These are phyloP conservation scores for Hoplostethus mediterraneus DNA, from an alignment of 2,797 vertebrate genomes.

Conservation along the genomic window DNA sequence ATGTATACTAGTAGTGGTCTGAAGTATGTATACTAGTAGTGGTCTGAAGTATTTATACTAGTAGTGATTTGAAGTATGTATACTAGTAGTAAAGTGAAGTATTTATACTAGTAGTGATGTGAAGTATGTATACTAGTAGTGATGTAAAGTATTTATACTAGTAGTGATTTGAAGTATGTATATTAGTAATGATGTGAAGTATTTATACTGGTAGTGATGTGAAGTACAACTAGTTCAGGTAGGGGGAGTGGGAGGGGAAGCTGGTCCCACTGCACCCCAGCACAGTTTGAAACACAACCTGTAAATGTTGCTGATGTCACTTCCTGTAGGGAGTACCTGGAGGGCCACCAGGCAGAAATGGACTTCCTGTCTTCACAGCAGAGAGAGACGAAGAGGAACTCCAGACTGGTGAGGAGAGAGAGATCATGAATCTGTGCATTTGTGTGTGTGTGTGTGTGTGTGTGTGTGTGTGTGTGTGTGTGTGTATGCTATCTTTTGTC, in stretches of 20 bases:
- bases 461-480: neutral
- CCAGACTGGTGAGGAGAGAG: conserved; percentile 90
- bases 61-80: too few species aligned
- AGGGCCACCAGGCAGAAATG: conserved; percentile 92
- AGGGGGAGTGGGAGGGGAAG: too few species aligned
- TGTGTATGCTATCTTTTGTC: too few species aligned
- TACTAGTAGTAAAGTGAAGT: neutral
- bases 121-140: too few species aligned
- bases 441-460: neutral
- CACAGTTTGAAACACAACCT: neutral
- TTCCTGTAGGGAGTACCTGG: conserved; percentile 87
- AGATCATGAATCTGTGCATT: neutral
- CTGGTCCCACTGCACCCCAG: too few species aligned
- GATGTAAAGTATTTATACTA: too few species aligned
- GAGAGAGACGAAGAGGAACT: conserved; percentile 91
- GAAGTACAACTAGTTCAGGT: too few species aligned
- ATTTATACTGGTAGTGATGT: too few species aligned
- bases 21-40: conserved; percentile 77
- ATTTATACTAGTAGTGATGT: too few species aligned
- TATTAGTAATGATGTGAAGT: too few species aligned
- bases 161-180: too few species aligned
- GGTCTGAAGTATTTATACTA: rapidly evolving
- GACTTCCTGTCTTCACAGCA: conserved; percentile 91
- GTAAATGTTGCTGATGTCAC: neutral
- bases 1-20: too few species aligned